phyloP scores from a whole-genome alignment of 92 coral and sea anemone species.

The Porites evermanni region DNA sequence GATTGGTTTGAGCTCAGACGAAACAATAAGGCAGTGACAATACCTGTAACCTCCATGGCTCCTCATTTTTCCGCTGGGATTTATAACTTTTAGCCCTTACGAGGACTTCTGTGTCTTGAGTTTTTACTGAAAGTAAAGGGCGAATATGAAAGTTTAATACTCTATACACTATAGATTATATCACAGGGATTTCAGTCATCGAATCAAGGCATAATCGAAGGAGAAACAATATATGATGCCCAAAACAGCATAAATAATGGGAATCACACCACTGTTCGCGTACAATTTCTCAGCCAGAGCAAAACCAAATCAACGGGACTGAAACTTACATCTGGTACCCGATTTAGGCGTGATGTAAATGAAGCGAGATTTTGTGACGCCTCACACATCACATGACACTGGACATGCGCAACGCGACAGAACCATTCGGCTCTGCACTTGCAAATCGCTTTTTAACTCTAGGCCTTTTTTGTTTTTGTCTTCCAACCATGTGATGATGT shows the following conservation, averaged over 20 bases:
- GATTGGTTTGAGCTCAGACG: neutral
- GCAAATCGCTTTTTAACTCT: too few relatives aligned
- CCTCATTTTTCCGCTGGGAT: conserved; percentile 49
- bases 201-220: conserved; percentile 8
- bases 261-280: conserved; percentile 21
- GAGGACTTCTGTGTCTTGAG: conserved; percentile 26
- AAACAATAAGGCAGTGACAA: neutral
- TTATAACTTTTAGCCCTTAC: conserved; percentile 29
- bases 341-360: too few relatives aligned
- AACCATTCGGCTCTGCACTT: too few relatives aligned
- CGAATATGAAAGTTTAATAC: conserved; percentile 44
- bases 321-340: conserved; percentile 17
- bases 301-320: conserved; percentile 12
- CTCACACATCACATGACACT: too few relatives aligned
- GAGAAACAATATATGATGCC: neutral
- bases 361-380: too few relatives aligned
- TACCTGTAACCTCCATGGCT: conserved; percentile 61
- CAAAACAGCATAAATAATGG: conserved; percentile 4
- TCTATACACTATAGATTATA: conserved; percentile 1
- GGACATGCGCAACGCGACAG: too few relatives aligned
- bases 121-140: conserved; percentile 25
- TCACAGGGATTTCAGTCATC: conserved; percentile 23
- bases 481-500: too few relatives aligned
- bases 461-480: too few relatives aligned
- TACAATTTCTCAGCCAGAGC: neutral